Base-by-base conservation (phyloP, 1,140 invertebrate genomes). In the Aporrectodea caliginosa region DNA sequence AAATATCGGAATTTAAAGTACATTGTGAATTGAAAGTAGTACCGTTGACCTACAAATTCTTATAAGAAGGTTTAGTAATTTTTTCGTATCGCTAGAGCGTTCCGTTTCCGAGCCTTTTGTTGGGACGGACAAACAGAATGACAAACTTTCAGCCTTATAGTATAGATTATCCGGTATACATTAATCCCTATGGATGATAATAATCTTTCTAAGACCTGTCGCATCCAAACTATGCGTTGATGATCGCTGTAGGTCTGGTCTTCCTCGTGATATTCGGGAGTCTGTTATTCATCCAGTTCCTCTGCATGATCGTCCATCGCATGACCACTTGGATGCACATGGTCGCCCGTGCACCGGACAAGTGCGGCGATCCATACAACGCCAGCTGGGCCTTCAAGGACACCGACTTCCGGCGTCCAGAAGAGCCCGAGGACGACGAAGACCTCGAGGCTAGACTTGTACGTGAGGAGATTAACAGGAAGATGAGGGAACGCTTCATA, bases 261-360 rank as follows among this genome's bases (percentile, higher is more conserved):
- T 75, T 75, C 32, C 29, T 75, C 34, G 73, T 35, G 2, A 33
- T 75, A 33, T 75, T 75, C 32, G 73, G 73, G 2, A 12, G 14
- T 2, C n/a, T 34, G 27, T 2, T 34, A 12, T 22, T 30, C 30
- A 75, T 75, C 16, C 73, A 75, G 73, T 75, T 75, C 27, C n/a
- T 75, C 30, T 75, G 29, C 73, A 75, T 75, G 73, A 31, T 75
- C 29, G 22, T 34, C 73, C 73, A 75, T 27, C 73, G 73, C 32
- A 1, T 75, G 14, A 6, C 30, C 30, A 75, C 73, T 27, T 31
- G 30, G 73, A 75, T 75, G 73, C 73, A 75, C 34, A 31, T 75
- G 29, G 16, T 34, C 16, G 85, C 85, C 12, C 75, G 85, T 33
- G 84, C 85, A 0, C 84, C 84, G 0, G 85, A 84, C 80, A 81